Conservation (phyloP, 2,888 invertebrate species). For the Calliopum simillimum region DNA sequence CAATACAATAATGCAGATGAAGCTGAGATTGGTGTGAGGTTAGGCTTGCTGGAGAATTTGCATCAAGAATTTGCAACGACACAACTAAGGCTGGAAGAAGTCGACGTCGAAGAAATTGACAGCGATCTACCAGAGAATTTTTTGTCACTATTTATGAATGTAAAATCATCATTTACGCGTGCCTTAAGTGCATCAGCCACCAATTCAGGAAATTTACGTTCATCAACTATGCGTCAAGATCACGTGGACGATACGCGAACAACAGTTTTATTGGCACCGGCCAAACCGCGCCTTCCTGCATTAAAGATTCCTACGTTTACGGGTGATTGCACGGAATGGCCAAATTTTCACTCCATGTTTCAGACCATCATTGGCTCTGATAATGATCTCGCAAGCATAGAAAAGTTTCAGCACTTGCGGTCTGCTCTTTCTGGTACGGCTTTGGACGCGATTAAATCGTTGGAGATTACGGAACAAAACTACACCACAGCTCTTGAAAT, state of each 20-base stretch:
- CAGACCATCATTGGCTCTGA: conserved; percentile 33
- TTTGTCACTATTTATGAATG: not conserved
- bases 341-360: conserved; percentile 41
- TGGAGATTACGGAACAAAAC: conserved; percentile 39
- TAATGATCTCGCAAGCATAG: conserved; percentile 32
- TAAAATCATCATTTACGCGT: conserved; percentile 26
- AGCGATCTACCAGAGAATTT: conserved; percentile 3
- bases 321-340: conserved; percentile 37
- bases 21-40: too few species aligned
- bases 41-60: too few species aligned
- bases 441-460: conserved; percentile 38
- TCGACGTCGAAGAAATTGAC: too few species aligned
- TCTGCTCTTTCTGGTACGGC: conserved; percentile 29
- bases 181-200: not conserved
- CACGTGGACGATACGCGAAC: conserved; percentile 16
- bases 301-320: conserved; percentile 37
- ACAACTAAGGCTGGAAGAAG: too few species aligned
- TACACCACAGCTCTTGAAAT: conserved; percentile 40
- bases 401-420: conserved; percentile 41
- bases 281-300: conserved; percentile 29
- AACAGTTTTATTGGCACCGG: not conserved
- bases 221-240: conserved; percentile 17
- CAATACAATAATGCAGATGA: too few species aligned
- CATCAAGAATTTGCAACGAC: too few species aligned
- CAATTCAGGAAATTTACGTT: not conserved